Evolutionary conservation across 92 coral and sea anemone species (phyloP), one percentile per base, ranked within the genome.

Genomic region (Micromussa lordhowensis): DNA sequence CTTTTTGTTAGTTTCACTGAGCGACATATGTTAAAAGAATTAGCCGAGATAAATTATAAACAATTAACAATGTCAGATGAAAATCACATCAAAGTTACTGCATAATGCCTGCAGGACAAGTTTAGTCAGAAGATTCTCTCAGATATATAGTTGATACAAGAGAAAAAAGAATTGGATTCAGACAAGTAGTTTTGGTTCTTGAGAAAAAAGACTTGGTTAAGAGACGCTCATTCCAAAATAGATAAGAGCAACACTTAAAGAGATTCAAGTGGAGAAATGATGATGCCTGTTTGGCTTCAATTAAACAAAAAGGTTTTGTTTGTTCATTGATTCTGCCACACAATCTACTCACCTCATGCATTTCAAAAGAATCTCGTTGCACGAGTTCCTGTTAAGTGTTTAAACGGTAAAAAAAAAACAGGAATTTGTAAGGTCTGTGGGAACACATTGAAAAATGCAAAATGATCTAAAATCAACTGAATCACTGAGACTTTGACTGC

Each of bases 341-440:
- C 75, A 21, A 22, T 19, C 14, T 13, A 82, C 98, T 95, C 94
- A 95, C 98, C 98, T 95, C 98, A 91, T 94, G 92, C 77, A 95
- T 87, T 78, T 92, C 91, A 88, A 95, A 95, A 82, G 98, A 95
- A 88, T 87, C 98, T 84, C 66, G 86, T 35, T 75, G 91, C n/a
- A 93, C 87, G 78, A 92, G 96, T 75, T 85, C 94, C 96, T 93
- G 89, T 88, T n/a, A 81, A 30, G 88, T 83, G 80, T 66, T 72
- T 64, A 17, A 55, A 86, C 54, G 44, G 76, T 58, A 32, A 86
- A 86, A 29, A 69, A 38, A 68, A 68, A 75, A 72, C 32, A 54
- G 28, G 7, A 55, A 68, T 30, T 26, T 40, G 51, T 44, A 51
- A 82, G 40, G 36, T 53, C 15, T 29, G 53, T 32, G n/a, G 54